Conservation (phyloP, 2,888 invertebrate genomes). For the Amblyteles armatorius region DNA sequence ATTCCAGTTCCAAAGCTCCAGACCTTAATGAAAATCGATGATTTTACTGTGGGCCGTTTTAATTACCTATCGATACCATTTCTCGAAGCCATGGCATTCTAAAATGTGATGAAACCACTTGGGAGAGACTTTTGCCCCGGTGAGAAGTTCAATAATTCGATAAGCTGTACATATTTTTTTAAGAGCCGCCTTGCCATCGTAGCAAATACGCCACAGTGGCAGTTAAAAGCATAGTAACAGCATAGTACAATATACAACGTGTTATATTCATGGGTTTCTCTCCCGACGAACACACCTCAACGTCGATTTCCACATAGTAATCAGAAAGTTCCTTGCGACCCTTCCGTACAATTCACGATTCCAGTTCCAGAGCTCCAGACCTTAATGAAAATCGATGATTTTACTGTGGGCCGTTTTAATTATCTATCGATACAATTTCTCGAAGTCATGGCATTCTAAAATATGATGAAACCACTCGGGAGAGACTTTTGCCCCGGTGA, state of each 20-base stretch:
- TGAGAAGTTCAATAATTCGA: not conserved
- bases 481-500: not conserved
- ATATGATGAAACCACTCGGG: not conserved
- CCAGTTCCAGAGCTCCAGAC: not conserved
- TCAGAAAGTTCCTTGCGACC: conserved; percentile 59
- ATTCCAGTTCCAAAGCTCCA: not conserved
- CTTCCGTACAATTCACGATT: conserved; percentile 13
- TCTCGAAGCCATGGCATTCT: not conserved
- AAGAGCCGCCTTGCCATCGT: no score
- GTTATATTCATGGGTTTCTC: conserved; percentile 1
- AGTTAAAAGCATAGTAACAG: not conserved
- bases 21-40: conserved; percentile 9
- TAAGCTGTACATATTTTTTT: not conserved
- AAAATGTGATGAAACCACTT: not conserved
- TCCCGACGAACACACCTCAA: not conserved
- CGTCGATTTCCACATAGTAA: conserved; percentile 41
- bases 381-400: conserved; percentile 3
- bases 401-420: not conserved
- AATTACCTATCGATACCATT: not conserved
- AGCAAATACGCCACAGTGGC: not conserved
- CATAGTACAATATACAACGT: not conserved
- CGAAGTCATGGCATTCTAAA: not conserved
- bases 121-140: not conserved
- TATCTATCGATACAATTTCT: not conserved
- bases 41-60: not conserved